These are phyloP conservation scores for Megastigmus dorsalis DNA, from an alignment of 2,888 invertebrate genomes.

Conservation along the genomic window DNA sequence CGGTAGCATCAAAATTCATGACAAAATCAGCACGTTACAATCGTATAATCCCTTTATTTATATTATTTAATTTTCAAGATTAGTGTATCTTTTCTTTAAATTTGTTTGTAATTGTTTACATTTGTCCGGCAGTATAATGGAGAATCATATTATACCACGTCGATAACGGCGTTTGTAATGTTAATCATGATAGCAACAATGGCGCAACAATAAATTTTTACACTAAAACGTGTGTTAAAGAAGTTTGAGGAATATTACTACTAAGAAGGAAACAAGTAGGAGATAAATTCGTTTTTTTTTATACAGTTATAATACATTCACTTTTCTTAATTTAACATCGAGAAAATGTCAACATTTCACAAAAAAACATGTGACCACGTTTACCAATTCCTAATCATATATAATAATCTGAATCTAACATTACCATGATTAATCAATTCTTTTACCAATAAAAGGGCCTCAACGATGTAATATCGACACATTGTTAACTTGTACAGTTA, in stretches of 20 bases:
- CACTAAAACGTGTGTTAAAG: slow-evolving; percentile 54
- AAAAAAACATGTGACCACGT: slow-evolving; percentile 57
- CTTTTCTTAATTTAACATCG: slow-evolving; percentile 56
- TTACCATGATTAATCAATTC: slow-evolving; percentile 38
- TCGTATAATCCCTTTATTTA: slow-evolving; percentile 38
- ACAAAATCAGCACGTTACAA: slow-evolving; percentile 46
- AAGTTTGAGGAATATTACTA: slow-evolving; percentile 42
- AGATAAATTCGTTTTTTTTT: slow-evolving; percentile 56
- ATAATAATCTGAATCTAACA: slow-evolving; percentile 31
- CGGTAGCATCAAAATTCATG: slow-evolving; percentile 34
- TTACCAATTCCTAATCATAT: slow-evolving; percentile 50
- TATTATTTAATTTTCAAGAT: slow-evolving; percentile 21
- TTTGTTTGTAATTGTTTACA: slow-evolving; percentile 14
- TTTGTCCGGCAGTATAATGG: slow-evolving; percentile 17
- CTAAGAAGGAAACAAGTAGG: slow-evolving; percentile 49
- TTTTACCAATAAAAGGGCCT: slow-evolving; percentile 31
- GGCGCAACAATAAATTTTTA: slow-evolving; percentile 49
- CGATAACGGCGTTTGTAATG: slow-evolving; percentile 24
- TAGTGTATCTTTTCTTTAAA: slow-evolving; percentile 1
- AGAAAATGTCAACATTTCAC: slow-evolving; percentile 55
- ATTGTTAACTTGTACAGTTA: slow-evolving; percentile 29
- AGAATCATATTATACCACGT: slow-evolving; percentile 38
- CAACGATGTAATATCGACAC: slow-evolving; percentile 31
- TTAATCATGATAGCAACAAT: slow-evolving; percentile 43
- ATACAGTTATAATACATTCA: slow-evolving; percentile 67